Evolutionary conservation across 2,113 vertebrate genomes (phyloP).

Genomic region (Mixornis gularis): DNA sequence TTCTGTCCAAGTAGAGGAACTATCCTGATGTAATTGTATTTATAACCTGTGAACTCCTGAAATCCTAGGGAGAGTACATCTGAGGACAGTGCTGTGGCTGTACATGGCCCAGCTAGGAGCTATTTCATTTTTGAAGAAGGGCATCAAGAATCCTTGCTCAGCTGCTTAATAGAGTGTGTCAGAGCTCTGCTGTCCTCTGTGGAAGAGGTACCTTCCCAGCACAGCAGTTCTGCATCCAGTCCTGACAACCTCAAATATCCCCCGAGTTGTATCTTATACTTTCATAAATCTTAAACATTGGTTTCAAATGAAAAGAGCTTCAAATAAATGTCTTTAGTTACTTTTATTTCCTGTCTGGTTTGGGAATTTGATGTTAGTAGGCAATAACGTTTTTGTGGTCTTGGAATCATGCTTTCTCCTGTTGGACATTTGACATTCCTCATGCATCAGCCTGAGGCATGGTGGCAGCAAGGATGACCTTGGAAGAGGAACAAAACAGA

Average conservation of each 20-base stretch:
- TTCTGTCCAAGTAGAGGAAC: not conserved
- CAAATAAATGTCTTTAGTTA: not conserved
- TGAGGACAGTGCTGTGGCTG: conserved; percentile 1
- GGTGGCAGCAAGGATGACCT: not conserved
- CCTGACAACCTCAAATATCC: not conserved
- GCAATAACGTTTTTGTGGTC: not conserved
- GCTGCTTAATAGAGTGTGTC: not conserved
- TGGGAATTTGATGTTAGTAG: not conserved
- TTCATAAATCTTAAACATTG: not conserved
- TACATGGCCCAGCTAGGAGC: not conserved
- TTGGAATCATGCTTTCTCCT: not conserved
- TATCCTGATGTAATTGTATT: not conserved
- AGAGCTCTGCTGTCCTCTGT: not conserved
- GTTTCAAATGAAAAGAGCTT: not conserved
- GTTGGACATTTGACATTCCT: not conserved
- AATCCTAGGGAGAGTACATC: not conserved
- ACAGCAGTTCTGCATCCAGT: not conserved
- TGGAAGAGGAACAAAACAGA: not conserved
- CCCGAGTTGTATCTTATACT: fast-evolving
- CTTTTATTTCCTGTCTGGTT: not conserved
- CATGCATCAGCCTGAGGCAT: not conserved
- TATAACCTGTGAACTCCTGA: not conserved
- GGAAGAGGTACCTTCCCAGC: not conserved
- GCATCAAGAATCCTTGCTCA: not conserved
- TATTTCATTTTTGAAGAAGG: not conserved